Evolutionary conservation across 2,113 vertebrate genomes (phyloP).

Genomic region (Cygnus buccinator): DNA sequence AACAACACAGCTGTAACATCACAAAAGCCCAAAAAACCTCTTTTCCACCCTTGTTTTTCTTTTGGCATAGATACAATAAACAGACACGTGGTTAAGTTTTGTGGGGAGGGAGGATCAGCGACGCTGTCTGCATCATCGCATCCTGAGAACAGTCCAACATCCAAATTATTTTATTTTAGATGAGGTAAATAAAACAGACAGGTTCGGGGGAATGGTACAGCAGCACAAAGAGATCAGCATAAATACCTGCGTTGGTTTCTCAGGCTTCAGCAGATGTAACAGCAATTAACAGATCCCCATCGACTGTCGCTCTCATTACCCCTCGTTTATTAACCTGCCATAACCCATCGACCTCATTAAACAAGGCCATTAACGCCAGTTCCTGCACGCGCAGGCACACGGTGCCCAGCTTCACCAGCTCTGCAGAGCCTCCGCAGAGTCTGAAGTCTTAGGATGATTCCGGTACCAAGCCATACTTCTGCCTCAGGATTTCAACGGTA

Average conservation of each 20-base stretch:
- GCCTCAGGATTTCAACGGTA: slow-evolving; percentile 83
- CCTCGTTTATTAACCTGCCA: background rate
- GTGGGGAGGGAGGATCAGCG: background rate
- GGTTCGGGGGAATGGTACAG: background rate
- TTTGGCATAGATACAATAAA: background rate
- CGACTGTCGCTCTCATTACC: background rate
- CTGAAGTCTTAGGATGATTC: background rate
- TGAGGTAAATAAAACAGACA: background rate
- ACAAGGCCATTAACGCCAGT: background rate
- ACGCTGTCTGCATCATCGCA: background rate
- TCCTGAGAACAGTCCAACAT: background rate
- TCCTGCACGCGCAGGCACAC: slow-evolving; percentile 27
- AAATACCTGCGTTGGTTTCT: background rate
- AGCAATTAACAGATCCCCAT: background rate
- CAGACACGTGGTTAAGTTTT: background rate
- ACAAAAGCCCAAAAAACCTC: background rate
- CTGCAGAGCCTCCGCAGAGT: background rate
- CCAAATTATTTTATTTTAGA: background rate
- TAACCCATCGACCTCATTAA: slow-evolving; percentile 42
- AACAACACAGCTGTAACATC: background rate
- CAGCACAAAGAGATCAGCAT: background rate
- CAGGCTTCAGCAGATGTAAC: background rate
- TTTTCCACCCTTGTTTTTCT: background rate
- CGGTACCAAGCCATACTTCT: slow-evolving; percentile 79
- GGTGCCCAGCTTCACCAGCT: slow-evolving; percentile 62